Conservation (phyloP, 2,113 vertebrate species). For the Ellobius talpinus region DNA sequence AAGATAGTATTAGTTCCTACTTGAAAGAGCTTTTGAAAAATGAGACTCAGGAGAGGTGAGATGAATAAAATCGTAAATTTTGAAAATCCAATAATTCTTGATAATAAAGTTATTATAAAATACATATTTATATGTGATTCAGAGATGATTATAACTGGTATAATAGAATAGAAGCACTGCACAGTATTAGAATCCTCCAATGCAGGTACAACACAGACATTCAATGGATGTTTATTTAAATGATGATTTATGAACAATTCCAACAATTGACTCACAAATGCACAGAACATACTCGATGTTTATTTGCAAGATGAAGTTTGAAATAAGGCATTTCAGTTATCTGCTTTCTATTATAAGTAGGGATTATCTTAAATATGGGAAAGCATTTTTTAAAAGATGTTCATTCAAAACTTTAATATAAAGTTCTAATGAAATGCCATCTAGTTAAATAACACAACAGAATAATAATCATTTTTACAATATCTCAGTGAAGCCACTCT, state of each 20-base stretch:
- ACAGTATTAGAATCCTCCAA: neutral
- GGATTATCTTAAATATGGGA: slow-evolving; percentile 45
- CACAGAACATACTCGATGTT: neutral
- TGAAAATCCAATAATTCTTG: neutral
- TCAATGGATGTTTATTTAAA: slow-evolving; percentile 22
- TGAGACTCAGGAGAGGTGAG: neutral
- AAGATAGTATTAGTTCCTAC: neutral
- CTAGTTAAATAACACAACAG: slow-evolving; percentile 46
- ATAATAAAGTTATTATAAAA: slow-evolving; percentile 3
- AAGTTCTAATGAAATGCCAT: slow-evolving; percentile 55
- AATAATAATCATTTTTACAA: slow-evolving; percentile 54
- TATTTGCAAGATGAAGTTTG: slow-evolving; percentile 26
- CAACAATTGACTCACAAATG: neutral
- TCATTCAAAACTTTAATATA: slow-evolving; percentile 54
- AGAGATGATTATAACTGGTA: neutral
- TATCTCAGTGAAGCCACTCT: slow-evolving; percentile 20
- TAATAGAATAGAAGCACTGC: neutral
- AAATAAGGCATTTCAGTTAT: slow-evolving; percentile 27
- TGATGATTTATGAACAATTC: slow-evolving; percentile 37
- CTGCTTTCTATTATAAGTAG: slow-evolving; percentile 49
- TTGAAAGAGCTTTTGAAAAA: neutral
- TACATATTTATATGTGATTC: neutral
- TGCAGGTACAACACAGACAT: neutral
- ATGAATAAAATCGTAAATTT: neutral
- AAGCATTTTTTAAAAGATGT: slow-evolving; percentile 52